A percentile compares a stretch with the other conserved stretches of the same genome.
phyloP scores from a whole-genome alignment of 2,797 vertebrate genomes.

The Sciurus vulgaris region DNA sequence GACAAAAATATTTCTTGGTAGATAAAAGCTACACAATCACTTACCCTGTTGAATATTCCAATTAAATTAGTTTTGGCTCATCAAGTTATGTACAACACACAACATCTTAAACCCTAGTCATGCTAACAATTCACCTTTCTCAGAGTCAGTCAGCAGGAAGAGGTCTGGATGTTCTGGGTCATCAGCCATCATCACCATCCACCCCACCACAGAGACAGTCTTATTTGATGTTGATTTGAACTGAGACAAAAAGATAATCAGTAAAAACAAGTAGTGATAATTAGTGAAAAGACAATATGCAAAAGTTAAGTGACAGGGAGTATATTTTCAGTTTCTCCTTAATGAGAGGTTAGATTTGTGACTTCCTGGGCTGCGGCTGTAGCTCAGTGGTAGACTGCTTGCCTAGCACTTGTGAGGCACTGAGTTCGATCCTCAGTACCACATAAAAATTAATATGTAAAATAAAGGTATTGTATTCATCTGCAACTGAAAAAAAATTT shows the following conservation, averaged over 20 bases:
- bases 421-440: no score
- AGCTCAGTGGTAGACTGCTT: no score
- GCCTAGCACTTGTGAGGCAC: no score
- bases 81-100: rapidly evolving
- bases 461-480: no score
- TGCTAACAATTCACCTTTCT: conserved; percentile 91
- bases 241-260: conserved; percentile 84
- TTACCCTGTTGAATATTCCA: not conserved
- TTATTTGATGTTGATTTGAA: conserved; percentile 98
- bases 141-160: conserved; percentile 97
- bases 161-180: conserved; percentile 97
- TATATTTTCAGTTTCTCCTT: not conserved
- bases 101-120: not conserved
- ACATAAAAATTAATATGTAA: no score
- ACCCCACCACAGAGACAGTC: conserved; percentile 94
- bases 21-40: not conserved
- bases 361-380: not conserved
- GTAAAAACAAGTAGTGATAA: not conserved
- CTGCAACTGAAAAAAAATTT: no score
- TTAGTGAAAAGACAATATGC: not conserved
- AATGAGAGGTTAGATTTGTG: not conserved
- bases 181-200: conserved; percentile 99
- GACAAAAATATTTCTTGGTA: not conserved
- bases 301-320: not conserved
- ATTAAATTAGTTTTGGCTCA: not conserved